Evolutionary conservation across 2,888 invertebrate genomes (phyloP).

Genomic region (Steromphala cineraria): DNA sequence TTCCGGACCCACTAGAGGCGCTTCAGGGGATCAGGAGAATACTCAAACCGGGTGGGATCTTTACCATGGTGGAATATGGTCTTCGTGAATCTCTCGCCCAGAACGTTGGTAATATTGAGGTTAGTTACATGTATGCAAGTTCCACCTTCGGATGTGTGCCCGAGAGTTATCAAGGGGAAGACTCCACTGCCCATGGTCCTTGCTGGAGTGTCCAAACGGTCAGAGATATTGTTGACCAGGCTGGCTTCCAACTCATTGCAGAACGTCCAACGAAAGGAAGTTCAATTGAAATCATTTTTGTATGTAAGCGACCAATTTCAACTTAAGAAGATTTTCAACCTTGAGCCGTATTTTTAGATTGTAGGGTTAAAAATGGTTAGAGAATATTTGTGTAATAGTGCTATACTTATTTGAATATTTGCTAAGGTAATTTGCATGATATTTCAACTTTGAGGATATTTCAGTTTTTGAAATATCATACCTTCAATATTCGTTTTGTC

Average conservation of each 20-base stretch:
- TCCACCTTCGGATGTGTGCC: slow-evolving; percentile 39
- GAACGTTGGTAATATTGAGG: slow-evolving; percentile 23
- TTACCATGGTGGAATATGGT: slow-evolving; percentile 5
- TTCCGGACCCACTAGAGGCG: slow-evolving; percentile 30
- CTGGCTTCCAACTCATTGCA: slow-evolving; percentile 21
- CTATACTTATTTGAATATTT: too few relatives aligned
- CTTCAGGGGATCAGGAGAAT: slow-evolving; percentile 23
- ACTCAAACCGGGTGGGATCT: slow-evolving; percentile 22
- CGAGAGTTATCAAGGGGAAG: slow-evolving; percentile 35
- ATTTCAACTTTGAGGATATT: too few relatives aligned
- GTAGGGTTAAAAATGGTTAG: too few relatives aligned
- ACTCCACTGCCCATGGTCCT: slow-evolving; percentile 29
- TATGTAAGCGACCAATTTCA: too few relatives aligned
- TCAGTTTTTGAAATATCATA: too few relatives aligned
- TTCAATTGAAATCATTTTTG: too few relatives aligned
- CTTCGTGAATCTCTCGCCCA: slow-evolving; percentile 8
- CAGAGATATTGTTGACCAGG: slow-evolving; percentile 3
- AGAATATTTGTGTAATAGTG: too few relatives aligned
- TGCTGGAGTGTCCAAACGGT: slow-evolving; percentile 30
- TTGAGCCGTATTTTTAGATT: too few relatives aligned
- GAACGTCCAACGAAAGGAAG: too few relatives aligned
- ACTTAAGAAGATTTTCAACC: too few relatives aligned
- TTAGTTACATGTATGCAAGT: slow-evolving; percentile 16
- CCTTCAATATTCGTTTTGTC: too few relatives aligned
- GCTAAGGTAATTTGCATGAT: too few relatives aligned